Conservation (phyloP, 2,113 vertebrate species). For the Phasianus colchicus region DNA sequence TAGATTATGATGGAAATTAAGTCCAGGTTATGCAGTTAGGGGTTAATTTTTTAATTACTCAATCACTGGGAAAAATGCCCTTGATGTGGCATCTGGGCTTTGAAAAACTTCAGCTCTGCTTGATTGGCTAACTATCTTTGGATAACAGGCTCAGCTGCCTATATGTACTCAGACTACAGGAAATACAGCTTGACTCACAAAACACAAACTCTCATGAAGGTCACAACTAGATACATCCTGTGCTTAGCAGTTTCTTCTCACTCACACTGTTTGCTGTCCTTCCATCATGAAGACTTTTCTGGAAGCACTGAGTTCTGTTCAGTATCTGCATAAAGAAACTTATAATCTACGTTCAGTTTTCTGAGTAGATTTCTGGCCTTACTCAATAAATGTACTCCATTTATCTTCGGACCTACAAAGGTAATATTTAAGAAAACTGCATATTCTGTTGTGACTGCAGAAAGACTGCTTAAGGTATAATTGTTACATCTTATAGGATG, state of each 20-base stretch:
- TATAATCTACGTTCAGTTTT: neutral
- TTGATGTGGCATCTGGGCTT: neutral
- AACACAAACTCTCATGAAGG: neutral
- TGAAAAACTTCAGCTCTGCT: neutral
- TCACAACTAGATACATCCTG: neutral
- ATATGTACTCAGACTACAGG: neutral
- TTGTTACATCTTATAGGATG: neutral
- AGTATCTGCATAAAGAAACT: neutral
- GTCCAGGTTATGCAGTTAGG: neutral
- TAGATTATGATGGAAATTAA: neutral
- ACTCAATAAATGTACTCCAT: neutral
- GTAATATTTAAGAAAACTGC: neutral
- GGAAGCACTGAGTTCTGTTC: neutral
- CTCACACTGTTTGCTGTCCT: rapidly evolving
- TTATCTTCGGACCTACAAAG: neutral
- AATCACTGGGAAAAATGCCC: neutral
- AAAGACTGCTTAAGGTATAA: neutral
- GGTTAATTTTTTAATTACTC: neutral
- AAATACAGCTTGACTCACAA: neutral
- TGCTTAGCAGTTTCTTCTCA: neutral
- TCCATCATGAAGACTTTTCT: neutral
- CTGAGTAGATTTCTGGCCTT: neutral
- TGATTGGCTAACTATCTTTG: neutral
- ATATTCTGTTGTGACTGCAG: neutral
- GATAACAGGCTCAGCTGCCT: neutral